A percentile compares a stretch with the other conserved stretches of the same genome.
phyloP scores from a whole-genome alignment of 1,140 invertebrate species.

The Aricia agestis region DNA sequence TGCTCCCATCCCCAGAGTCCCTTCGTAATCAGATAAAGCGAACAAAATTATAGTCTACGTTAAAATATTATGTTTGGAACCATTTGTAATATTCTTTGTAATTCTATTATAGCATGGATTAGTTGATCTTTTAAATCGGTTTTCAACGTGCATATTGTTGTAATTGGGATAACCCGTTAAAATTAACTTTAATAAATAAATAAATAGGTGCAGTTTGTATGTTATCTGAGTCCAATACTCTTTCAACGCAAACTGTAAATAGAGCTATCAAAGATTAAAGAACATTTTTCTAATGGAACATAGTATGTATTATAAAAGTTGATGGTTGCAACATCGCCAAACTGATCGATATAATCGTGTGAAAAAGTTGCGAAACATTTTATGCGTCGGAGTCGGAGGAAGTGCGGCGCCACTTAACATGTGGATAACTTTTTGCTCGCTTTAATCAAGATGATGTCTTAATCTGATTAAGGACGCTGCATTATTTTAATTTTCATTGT shows the following conservation, averaged over 20 bases:
- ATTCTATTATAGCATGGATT: too few relatives aligned
- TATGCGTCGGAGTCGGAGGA: background rate
- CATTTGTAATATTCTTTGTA: too few relatives aligned
- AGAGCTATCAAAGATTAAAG: too few relatives aligned
- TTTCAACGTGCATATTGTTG: too few relatives aligned
- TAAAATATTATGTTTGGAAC: background rate
- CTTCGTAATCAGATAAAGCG: background rate
- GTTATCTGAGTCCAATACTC: too few relatives aligned
- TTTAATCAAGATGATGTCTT: background rate
- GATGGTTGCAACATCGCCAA: background rate
- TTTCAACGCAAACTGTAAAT: too few relatives aligned
- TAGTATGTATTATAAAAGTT: too few relatives aligned
- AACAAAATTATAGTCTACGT: background rate
- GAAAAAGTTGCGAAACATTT: background rate
- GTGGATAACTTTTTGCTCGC: background rate
- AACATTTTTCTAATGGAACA: too few relatives aligned
- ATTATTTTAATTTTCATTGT: background rate
- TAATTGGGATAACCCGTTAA: too few relatives aligned
- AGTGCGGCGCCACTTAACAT: background rate
- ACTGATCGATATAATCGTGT: background rate
- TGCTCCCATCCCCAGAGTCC: background rate
- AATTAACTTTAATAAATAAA: too few relatives aligned
- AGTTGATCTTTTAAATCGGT: too few relatives aligned
- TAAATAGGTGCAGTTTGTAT: too few relatives aligned
- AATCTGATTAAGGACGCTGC: background rate